Conservation (phyloP, 2,113 vertebrate genomes). For the Prietella phreatophila region DNA sequence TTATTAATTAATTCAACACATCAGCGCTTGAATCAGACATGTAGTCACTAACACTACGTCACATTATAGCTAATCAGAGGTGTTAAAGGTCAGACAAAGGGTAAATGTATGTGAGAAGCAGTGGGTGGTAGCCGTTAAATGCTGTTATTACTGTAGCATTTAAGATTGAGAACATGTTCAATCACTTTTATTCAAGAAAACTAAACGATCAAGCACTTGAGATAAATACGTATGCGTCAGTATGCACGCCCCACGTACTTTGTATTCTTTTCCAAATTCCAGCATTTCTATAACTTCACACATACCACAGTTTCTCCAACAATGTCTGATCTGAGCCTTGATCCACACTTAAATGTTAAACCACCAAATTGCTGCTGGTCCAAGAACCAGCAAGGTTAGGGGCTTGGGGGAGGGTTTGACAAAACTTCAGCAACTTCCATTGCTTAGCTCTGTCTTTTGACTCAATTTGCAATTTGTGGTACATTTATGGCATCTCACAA, state of each 20-base stretch:
- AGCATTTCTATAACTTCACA: neutral
- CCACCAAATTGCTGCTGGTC: neutral
- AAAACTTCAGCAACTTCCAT: neutral
- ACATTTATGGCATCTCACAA: too few species aligned
- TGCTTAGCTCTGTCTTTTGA: too few species aligned
- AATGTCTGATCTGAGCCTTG: neutral
- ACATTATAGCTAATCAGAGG: slow-evolving; percentile 13
- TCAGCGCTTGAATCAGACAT: neutral
- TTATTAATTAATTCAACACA: slow-evolving; percentile 21
- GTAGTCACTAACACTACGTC: neutral
- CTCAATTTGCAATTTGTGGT: too few species aligned
- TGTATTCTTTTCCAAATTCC: neutral
- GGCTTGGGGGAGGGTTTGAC: neutral
- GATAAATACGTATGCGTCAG: neutral
- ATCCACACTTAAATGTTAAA: neutral
- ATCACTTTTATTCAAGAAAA: neutral
- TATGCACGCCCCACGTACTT: neutral
- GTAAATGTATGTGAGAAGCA: neutral
- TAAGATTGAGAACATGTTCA: neutral
- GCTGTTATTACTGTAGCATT: neutral
- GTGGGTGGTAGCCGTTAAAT: neutral
- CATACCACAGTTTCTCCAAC: neutral
- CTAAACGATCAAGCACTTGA: neutral
- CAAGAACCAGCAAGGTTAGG: neutral
- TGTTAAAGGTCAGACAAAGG: neutral